These are phyloP conservation scores for Trichopria drosophilae DNA, from an alignment of 2,888 invertebrate genomes.

Conservation along the genomic window DNA sequence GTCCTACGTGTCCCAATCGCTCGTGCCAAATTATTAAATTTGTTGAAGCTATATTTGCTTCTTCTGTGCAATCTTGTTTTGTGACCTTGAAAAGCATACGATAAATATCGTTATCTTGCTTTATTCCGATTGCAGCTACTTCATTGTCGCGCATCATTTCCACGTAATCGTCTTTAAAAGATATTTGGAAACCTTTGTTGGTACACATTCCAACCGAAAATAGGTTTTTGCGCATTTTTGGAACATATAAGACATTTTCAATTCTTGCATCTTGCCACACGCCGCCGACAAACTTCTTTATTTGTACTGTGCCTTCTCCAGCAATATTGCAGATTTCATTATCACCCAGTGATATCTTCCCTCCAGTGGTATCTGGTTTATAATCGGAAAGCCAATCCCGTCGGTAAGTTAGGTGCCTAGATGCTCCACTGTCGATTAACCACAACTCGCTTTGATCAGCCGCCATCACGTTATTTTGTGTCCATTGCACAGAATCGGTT, in stretches of 20 bases:
- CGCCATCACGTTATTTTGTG: conserved; percentile 9
- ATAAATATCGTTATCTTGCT: conserved; percentile 36
- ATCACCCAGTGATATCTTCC: conserved; percentile 30
- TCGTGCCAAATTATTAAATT: conserved; percentile 30
- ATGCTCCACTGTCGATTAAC: conserved; percentile 35
- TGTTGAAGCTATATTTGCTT: conserved; percentile 5
- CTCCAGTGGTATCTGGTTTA: conserved; percentile 7
- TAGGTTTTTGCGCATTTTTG: conserved; percentile 37
- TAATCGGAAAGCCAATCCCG: conserved; percentile 34
- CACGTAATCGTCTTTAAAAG: conserved; percentile 22
- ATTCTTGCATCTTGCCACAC: conserved; percentile 29
- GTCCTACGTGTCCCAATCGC: conserved; percentile 29
- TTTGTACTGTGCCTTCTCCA: conserved; percentile 32
- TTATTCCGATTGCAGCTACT: conserved; percentile 29
- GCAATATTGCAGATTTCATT: conserved; percentile 30
- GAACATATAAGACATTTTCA: conserved; percentile 36
- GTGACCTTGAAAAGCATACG: conserved; percentile 32
- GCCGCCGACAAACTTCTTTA: conserved; percentile 28
- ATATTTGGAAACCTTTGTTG: conserved; percentile 25
- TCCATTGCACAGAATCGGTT: not conserved
- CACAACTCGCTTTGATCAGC: conserved; percentile 29
- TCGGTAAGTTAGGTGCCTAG: conserved; percentile 29
- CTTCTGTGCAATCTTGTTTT: not conserved
- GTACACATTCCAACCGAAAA: conserved; percentile 40
- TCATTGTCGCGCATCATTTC: conserved; percentile 15